These are phyloP conservation scores for Dicaeum eximium DNA, from an alignment of 2,113 vertebrate species.

Conservation along the genomic window DNA sequence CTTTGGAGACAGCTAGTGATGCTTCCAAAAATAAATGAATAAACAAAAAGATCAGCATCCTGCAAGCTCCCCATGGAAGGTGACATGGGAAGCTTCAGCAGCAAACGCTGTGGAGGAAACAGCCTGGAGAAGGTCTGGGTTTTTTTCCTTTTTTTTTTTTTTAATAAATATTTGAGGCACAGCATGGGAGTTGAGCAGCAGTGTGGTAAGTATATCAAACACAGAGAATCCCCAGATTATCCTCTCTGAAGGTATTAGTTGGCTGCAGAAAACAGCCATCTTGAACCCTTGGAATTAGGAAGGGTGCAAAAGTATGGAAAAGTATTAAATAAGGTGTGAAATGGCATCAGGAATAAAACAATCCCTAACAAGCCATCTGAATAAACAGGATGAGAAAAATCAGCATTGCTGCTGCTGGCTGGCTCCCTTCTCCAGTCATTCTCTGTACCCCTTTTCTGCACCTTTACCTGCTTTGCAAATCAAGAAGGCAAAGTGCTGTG, in stretches of 20 bases:
- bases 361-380: neutral
- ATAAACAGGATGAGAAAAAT: neutral
- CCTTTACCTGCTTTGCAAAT: slow-evolving; percentile 22
- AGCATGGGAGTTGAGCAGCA: neutral
- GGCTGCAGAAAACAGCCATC: neutral
- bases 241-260: neutral
- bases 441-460: neutral
- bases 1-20: neutral
- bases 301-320: neutral
- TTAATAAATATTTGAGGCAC: slow-evolving; percentile 33
- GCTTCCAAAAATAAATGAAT: slow-evolving; percentile 26
- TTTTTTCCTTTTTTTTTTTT: neutral
- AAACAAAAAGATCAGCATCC: slow-evolving; percentile 22
- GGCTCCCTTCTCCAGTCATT: neutral
- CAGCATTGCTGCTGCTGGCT: neutral
- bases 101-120: neutral
- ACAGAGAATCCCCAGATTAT: slow-evolving; percentile 41
- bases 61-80: neutral
- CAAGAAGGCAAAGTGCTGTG: neutral
- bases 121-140: neutral
- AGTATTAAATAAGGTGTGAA: slow-evolving; percentile 1
- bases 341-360: neutral
- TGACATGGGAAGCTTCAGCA: neutral
- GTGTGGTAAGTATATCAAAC: slow-evolving; percentile 31
- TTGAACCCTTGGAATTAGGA: slow-evolving; percentile 16